Conservation (phyloP, 1,140 invertebrate genomes). For the Oreohelix idahoensis region DNA sequence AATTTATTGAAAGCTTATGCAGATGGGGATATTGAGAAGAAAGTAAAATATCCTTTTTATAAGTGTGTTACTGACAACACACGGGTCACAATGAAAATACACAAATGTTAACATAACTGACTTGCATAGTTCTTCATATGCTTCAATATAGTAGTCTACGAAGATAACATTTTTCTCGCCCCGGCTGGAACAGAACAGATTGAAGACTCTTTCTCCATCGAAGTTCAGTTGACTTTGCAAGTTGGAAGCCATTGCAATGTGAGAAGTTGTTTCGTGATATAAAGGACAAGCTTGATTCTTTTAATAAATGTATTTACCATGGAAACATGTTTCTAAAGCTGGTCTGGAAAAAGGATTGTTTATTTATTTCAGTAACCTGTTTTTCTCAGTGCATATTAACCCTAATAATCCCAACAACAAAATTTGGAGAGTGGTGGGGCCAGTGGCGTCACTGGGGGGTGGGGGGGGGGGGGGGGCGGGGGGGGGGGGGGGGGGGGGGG, state of each 20-base stretch:
- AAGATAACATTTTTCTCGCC: slow-evolving; percentile 23
- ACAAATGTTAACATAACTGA: slow-evolving; percentile 26
- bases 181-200: slow-evolving; percentile 37
- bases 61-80: too few species aligned
- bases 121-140: slow-evolving; percentile 50
- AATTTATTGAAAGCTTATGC: too few species aligned
- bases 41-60: too few species aligned
- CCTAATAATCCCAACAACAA: too few species aligned
- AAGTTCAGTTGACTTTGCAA: not conserved
- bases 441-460: too few species aligned
- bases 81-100: too few species aligned
- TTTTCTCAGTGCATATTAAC: too few species aligned
- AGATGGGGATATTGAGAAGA: too few species aligned
- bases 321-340: not conserved
- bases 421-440: too few species aligned
- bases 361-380: too few species aligned
- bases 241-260: slow-evolving; percentile 11
- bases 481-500: too few species aligned
- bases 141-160: slow-evolving; percentile 41
- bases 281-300: not conserved
- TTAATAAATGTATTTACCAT: not conserved
- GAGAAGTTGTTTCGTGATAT: not conserved
- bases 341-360: slow-evolving; percentile 3
- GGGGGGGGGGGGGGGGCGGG: too few species aligned
- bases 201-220: slow-evolving; percentile 33